Percentiles rank a stretch among this genome's conserved stretches.
phyloP scores from a whole-genome alignment of 2,113 vertebrate genomes.

The Neomonachus schauinslandi region DNA sequence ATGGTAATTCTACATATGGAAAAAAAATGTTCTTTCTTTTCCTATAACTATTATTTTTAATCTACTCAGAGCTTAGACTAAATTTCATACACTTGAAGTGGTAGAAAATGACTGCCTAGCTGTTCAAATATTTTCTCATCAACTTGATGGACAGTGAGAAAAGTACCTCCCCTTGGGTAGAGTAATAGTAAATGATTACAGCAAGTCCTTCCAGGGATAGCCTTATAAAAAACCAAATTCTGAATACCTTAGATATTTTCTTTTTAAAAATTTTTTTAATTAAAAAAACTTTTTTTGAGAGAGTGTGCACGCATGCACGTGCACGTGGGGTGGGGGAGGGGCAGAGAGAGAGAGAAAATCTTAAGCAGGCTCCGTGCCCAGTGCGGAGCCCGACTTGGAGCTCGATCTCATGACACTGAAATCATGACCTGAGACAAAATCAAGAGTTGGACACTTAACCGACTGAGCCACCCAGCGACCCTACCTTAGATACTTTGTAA shows the following conservation, averaged over 20 bases:
- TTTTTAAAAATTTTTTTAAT: neutral
- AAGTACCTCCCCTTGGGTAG: neutral
- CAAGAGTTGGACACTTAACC: neutral
- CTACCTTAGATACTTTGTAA: neutral
- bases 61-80: neutral
- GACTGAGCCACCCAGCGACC: neutral
- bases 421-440: neutral
- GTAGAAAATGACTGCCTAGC: neutral
- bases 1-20: neutral
- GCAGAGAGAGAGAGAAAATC: neutral
- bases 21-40: neutral
- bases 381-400: neutral
- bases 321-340: neutral
- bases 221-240: conserved; percentile 15
- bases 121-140: conserved; percentile 51
- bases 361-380: neutral
- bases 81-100: conserved; percentile 36
- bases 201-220: neutral
- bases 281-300: neutral
- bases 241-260: neutral
- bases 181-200: conserved; percentile 34
- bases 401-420: neutral
- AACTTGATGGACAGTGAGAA: conserved; percentile 31
- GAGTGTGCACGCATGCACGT: neutral
- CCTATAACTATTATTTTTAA: neutral